Evolutionary conservation across 1,140 invertebrate genomes (phyloP), one percentile per base, ranked within the genome.

Genomic region (Zelostemma sp.): DNA sequence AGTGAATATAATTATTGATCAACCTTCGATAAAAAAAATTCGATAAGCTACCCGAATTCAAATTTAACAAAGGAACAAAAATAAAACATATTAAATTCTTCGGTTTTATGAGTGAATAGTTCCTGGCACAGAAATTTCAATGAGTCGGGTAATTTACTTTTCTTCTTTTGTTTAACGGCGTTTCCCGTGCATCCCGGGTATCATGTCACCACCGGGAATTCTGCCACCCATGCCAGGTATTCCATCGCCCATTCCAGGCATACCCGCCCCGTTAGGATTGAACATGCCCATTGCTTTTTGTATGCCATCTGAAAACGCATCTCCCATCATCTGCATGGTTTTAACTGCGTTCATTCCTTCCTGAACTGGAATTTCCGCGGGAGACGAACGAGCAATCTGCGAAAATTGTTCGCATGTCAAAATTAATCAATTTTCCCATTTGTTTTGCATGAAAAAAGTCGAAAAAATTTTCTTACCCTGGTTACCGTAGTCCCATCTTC

Each of bases 301-400:
- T 31, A 31, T 11, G 5, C 28, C 28, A 31, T 31, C 28, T 11
- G 28, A 5, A 31, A 31, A 31, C 5, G 28, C 14, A 0, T 48
- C 9, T 3, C 38, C 62, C 4, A 68, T 18, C 14, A 57, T 47
- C 18, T 67, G 46, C 54, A 67, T 60, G 1, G 21, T 51, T 16
- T 59, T 9, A 0, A 50, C 46, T n/a, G 17, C 53, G 12, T 38
- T 33, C 33, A 55, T 41, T 31, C 50, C 56, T 16, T 14, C 47
- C 8, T 9, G 21, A 8, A 45, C 19, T n/a, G 53, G 41, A 47
- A 56, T 31, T 47, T 74, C n/a, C n/a, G n/a, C n/a, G n/a, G n/a
- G n/a, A n/a, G 68, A 33, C 72, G 60, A 16, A 21, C 33, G 18
- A 54, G 33, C 69, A n/a, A n/a, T n/a, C n/a, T n/a, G n/a, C n/a